phyloP scores from a whole-genome alignment of 2,888 invertebrate genomes.

The Brachypalpus laphriformis region DNA sequence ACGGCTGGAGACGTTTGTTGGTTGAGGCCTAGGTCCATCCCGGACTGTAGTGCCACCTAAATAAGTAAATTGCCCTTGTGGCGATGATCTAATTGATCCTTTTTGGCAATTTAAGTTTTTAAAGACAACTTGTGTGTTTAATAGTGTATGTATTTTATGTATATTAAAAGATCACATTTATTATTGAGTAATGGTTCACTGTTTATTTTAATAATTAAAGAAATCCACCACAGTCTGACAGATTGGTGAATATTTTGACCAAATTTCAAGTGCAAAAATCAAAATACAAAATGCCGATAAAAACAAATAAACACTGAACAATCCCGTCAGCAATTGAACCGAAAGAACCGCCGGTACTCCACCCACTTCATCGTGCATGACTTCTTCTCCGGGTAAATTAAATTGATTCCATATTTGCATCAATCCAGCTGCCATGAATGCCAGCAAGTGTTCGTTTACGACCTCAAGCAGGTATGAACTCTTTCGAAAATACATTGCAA shows the following conservation, averaged over 20 bases:
- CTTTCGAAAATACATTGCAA: conserved; percentile 78
- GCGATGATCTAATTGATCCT: too few relatives aligned
- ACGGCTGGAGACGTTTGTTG: too few relatives aligned
- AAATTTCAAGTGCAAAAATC: conserved; percentile 77
- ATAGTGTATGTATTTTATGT: too few relatives aligned
- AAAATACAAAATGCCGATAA: conserved; percentile 74
- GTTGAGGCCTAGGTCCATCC: too few relatives aligned
- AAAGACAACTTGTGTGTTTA: too few relatives aligned
- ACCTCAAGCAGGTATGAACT: conserved; percentile 77
- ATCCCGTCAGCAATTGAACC: conserved; percentile 76
- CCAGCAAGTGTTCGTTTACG: conserved; percentile 76
- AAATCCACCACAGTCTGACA: conserved; percentile 72
- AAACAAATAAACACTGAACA: conserved; percentile 75
- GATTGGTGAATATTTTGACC: conserved; percentile 64
- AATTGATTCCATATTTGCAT: conserved; percentile 75
- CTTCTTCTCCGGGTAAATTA: conserved; percentile 74
- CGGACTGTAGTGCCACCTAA: too few relatives aligned
- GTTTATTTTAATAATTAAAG: conserved; percentile 70
- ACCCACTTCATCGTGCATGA: not conserved
- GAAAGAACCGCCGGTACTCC: conserved; percentile 76
- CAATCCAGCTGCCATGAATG: conserved; percentile 78
- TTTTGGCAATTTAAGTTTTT: too few relatives aligned
- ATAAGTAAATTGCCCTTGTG: too few relatives aligned
- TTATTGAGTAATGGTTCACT: too few relatives aligned
- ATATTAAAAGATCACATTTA: too few relatives aligned